Evolutionary conservation across 2,888 invertebrate species (phyloP), one percentile per base, ranked within the genome.

Genomic region (Sclerodermus sp.): DNA sequence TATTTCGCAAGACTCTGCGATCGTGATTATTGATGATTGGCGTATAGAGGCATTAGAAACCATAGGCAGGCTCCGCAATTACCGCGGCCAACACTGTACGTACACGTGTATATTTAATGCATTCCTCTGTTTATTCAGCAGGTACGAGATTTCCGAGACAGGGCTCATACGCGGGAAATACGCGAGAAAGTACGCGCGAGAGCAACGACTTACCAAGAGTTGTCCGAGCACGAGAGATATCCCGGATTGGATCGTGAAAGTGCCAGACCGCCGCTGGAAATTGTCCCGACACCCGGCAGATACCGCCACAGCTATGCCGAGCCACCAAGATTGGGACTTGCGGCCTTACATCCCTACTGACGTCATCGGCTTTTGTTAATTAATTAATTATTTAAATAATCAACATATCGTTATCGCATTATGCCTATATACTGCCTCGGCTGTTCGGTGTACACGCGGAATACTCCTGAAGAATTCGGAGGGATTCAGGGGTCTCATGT

Each of bases 141-240:
- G 71, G 48, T 54, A 14, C 53, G 70, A 31, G 72, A 72, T 23
- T 64, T 68, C 44, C 66, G 73, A 44, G 72, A 73, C 42, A 64
- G 70, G 9, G 53, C 62, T 9, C 67, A 71, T 45, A 57, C 68
- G 44, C 62, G 69, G 18, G 75, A 75, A 17, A 47, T 68, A 18
- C 73, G 72, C 13, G 74, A 75, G 41, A 73, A 73, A 45, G 57
- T 67, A 45, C 71, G 77, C 1, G 66, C 62, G 14, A 68, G 73
- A 47, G 70, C 72, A 12, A 65, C 69, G 46, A 62, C 68, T 15
- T 83, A 83, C 62, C 80, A 81, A 45, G 83, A 83, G 59, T 69
- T 82, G 42, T 79, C 81, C 16, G 82, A 83, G 37, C 79, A 80
- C 59, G 83, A 83, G 53, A 76, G 83, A 62, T 83, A 82, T 62